Evolutionary conservation across 2,113 vertebrate species (phyloP).

Genomic region (Tamias sibiricus): DNA sequence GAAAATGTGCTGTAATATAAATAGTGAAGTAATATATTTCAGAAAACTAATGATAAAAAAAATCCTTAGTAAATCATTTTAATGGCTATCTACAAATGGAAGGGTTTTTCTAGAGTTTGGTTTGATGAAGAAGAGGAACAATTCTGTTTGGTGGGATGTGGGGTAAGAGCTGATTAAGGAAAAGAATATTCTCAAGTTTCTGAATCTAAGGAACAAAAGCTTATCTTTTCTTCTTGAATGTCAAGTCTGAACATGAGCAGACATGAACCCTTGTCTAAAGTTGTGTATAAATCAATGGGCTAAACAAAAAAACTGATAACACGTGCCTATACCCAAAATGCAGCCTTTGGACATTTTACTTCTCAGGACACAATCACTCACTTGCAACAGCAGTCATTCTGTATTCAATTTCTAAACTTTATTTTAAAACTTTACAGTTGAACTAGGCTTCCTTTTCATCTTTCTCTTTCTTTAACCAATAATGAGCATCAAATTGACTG

Average conservation of each 20-base stretch:
- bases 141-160: neutral
- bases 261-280: neutral
- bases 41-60: neutral
- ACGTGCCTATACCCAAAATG: fast-evolving
- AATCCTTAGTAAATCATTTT: neutral
- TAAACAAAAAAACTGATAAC: neutral
- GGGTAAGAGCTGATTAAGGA: neutral
- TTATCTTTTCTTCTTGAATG: neutral
- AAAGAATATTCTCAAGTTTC: neutral
- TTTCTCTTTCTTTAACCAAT: neutral
- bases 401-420: neutral
- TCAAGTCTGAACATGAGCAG: neutral
- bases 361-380: neutral
- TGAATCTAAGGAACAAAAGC: neutral
- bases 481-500: neutral
- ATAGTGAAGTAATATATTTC: neutral
- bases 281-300: neutral
- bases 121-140: neutral
- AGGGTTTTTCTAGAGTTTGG: neutral
- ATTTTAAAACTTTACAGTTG: neutral
- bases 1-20: neutral
- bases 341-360: neutral
- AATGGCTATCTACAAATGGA: neutral
- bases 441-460: neutral
- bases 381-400: neutral